A percentile compares a stretch with the other conserved stretches of the same genome.
Evolutionary conservation across 2,797 vertebrate genomes (phyloP).

Genomic region (Hippopotamyrus pictus): DNA sequence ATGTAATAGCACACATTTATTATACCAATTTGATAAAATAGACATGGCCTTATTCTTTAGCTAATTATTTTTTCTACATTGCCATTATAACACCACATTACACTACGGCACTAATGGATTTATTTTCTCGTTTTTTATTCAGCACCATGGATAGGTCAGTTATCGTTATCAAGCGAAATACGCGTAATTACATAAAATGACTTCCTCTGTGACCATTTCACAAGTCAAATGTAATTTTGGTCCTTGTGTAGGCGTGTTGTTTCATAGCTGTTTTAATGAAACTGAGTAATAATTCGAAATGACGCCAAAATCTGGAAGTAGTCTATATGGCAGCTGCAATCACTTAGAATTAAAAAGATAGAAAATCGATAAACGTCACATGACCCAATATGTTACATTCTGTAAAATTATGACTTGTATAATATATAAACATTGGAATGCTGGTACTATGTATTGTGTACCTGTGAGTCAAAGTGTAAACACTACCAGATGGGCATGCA

Average conservation of each 20-base stretch:
- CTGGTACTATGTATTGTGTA: background rate
- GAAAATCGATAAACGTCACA: background rate
- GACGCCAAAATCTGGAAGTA: background rate
- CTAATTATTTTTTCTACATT: background rate
- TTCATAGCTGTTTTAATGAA: background rate
- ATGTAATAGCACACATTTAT: background rate
- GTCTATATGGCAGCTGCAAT: background rate
- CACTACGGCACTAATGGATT: background rate
- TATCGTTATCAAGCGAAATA: background rate
- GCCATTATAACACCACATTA: background rate
- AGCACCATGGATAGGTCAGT: slow-evolving; percentile 17
- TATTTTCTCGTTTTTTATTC: background rate
- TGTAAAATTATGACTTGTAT: background rate
- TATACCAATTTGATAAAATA: background rate
- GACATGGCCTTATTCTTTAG: background rate
- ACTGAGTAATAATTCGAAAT: slow-evolving; percentile 1
- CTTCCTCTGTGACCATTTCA: background rate
- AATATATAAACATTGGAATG: background rate
- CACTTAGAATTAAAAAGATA: background rate
- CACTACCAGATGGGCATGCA: background rate
- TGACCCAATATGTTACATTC: background rate
- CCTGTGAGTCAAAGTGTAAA: background rate
- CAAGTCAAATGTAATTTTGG: background rate
- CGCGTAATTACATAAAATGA: background rate
- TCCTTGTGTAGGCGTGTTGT: background rate